Percentiles rank a stretch among this genome's conserved stretches.
These are phyloP conservation scores for Porites divaricata DNA, from an alignment of 92 coral and sea anemone genomes.

Conservation along the genomic window DNA sequence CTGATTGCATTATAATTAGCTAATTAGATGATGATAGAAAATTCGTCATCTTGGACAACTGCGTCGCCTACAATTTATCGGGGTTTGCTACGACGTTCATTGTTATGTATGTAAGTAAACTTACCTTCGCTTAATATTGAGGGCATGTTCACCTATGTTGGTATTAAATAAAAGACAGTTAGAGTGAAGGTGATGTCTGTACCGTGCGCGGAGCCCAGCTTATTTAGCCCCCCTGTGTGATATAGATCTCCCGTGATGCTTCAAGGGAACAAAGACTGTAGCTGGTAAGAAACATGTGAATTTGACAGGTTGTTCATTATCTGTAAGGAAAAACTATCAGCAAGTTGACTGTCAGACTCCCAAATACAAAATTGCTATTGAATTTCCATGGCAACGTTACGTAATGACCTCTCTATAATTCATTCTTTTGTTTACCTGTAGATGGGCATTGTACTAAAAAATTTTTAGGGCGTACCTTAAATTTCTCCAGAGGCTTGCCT, in stretches of 20 bases:
- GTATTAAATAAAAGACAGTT: not conserved
- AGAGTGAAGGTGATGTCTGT: not conserved
- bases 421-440: too few species aligned
- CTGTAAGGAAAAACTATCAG: not conserved
- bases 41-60: not conserved
- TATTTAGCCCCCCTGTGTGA: slow-evolving; percentile 6
- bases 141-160: slow-evolving; percentile 41
- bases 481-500: too few species aligned
- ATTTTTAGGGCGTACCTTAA: too few species aligned
- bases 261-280: slow-evolving; percentile 3
- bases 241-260: slow-evolving; percentile 19
- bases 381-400: too few species aligned
- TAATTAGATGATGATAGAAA: not conserved
- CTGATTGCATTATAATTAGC: not conserved
- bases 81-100: not conserved
- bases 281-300: slow-evolving; percentile 22
- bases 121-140: slow-evolving; percentile 73
- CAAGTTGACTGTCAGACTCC: not conserved
- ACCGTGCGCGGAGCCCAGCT: too few species aligned
- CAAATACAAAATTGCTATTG: not conserved
- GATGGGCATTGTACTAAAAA: too few species aligned
- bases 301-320: slow-evolving; percentile 17
- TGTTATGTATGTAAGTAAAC: not conserved
- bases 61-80: not conserved
- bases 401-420: too few species aligned